phyloP scores from a whole-genome alignment of 2,888 invertebrate species.

The Lasioglossum vierecki region DNA sequence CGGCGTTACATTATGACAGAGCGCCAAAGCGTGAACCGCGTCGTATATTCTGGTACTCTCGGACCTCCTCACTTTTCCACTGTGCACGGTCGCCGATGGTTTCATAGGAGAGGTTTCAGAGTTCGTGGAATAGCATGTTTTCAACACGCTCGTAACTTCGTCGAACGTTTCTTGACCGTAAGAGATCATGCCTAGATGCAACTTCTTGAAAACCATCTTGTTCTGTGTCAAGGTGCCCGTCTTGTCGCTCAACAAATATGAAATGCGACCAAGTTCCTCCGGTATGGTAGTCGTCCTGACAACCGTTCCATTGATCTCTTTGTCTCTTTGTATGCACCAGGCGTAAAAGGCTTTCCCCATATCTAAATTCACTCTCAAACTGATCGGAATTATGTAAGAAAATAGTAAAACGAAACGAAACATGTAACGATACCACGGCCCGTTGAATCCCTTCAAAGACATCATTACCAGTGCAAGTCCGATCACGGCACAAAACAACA shows the following conservation, averaged over 20 bases:
- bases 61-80: conserved; percentile 87
- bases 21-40: conserved; percentile 96
- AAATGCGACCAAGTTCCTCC: conserved; percentile 98
- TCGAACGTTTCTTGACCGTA: conserved; percentile 95
- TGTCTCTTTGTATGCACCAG: conserved; percentile 97
- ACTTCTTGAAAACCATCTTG: conserved; percentile 98
- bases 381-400: conserved; percentile 99
- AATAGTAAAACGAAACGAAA: conserved; percentile 98
- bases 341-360: conserved; percentile 99
- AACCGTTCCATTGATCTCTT: conserved; percentile 96
- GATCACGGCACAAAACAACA: conserved; percentile 95
- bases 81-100: conserved; percentile 58
- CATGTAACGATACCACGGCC: conserved; percentile 98
- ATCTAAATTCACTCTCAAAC: conserved; percentile 98
- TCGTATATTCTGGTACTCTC: conserved; percentile 92
- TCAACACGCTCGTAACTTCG: conserved; percentile 86
- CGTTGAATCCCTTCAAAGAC: conserved; percentile 97
- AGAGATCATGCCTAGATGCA: conserved; percentile 96
- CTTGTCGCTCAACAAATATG: conserved; percentile 98
- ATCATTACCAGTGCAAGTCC: conserved; percentile 97
- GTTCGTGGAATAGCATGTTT: conserved; percentile 74
- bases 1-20: conserved; percentile 99
- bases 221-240: conserved; percentile 99
- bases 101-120: conserved; percentile 75
- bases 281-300: conserved; percentile 99